Percentiles rank a stretch among this genome's conserved stretches.
Evolutionary conservation across 2,797 vertebrate genomes (phyloP).

Genomic region (Tragelaphus oryx): DNA sequence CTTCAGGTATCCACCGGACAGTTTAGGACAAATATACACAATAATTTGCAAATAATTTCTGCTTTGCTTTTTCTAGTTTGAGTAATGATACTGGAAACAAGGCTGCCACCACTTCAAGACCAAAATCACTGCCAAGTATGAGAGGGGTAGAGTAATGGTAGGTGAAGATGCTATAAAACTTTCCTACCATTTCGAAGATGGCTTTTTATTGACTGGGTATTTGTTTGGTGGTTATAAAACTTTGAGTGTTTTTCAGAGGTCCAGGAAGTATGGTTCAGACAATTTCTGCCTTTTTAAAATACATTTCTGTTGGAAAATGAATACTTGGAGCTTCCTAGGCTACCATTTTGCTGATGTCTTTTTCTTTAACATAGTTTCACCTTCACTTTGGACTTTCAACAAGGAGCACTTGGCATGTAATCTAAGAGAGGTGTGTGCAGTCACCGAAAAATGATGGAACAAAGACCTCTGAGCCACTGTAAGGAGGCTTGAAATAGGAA

Average conservation of each 20-base stretch:
- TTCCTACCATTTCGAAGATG: not conserved
- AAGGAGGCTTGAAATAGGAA: not conserved
- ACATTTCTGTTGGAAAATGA: not conserved
- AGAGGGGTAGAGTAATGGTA: not conserved
- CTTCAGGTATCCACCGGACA: not conserved
- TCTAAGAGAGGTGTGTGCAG: not conserved
- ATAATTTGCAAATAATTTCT: not conserved
- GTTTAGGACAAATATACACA: not conserved
- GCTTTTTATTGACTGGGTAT: not conserved
- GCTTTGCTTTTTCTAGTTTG: not conserved
- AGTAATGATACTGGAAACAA: not conserved
- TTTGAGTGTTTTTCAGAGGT: not conserved
- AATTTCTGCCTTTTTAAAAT: not conserved
- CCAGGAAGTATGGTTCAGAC: not conserved
- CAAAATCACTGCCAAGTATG: not conserved
- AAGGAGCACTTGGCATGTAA: not conserved
- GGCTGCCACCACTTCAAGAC: not conserved
- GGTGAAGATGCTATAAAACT: not conserved
- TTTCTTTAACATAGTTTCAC: not conserved
- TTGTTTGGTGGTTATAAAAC: not conserved
- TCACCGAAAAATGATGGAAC: not conserved
- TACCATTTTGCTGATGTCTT: not conserved
- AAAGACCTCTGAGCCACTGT: not conserved
- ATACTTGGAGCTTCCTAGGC: not conserved
- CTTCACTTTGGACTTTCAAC: constrained; percentile 12